Percentiles rank a stretch among this genome's conserved stretches.
Conservation (phyloP, 2,888 invertebrate genomes). For the Tachina grossa region DNA sequence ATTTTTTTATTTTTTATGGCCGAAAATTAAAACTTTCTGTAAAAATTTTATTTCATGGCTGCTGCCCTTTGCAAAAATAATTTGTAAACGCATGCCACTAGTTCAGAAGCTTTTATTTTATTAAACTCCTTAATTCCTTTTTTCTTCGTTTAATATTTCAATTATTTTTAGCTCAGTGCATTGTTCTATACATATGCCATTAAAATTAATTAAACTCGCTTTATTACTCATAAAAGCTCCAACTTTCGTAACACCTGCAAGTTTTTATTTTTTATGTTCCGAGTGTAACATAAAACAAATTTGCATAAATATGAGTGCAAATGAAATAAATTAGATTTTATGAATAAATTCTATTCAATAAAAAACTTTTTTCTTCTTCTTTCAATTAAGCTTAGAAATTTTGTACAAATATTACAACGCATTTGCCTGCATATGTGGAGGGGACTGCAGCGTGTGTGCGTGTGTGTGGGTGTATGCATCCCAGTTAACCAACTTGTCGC, state of each 20-base stretch:
- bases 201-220: slow-evolving; percentile 41
- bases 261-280: neutral
- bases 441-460: neutral
- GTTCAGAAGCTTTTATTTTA: too few species aligned
- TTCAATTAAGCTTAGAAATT: slow-evolving; percentile 53
- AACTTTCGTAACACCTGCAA: slow-evolving; percentile 41
- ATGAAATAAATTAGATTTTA: slow-evolving; percentile 10
- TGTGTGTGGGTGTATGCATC: neutral
- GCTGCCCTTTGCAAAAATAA: too few species aligned
- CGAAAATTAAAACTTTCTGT: too few species aligned
- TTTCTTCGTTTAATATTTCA: slow-evolving; percentile 2
- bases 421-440: slow-evolving; percentile 10
- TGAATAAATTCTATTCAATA: slow-evolving; percentile 54
- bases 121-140: too few species aligned
- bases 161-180: neutral
- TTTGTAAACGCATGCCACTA: too few species aligned
- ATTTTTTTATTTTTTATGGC: too few species aligned
- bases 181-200: slow-evolving; percentile 26
- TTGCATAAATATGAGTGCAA: slow-evolving; percentile 15
- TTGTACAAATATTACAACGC: slow-evolving; percentile 32
- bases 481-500: too few species aligned
- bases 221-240: slow-evolving; percentile 42
- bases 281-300: slow-evolving; percentile 3
- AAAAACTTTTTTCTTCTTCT: slow-evolving; percentile 27
- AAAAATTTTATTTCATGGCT: too few species aligned